Conservation (phyloP, 2,797 vertebrate genomes). For the Kryptopterus vitreolus region DNA sequence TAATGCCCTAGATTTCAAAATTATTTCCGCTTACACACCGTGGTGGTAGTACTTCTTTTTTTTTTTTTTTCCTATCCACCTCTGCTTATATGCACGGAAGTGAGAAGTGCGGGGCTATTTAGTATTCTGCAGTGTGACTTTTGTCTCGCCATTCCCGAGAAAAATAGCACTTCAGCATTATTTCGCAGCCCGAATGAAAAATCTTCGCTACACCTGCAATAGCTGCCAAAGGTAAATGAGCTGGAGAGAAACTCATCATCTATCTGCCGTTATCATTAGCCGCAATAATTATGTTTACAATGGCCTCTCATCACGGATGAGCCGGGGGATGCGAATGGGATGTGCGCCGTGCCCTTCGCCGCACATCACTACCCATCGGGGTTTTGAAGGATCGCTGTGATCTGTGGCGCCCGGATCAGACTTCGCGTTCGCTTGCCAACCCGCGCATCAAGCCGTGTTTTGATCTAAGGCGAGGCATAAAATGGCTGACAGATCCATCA, state of each 20-base stretch:
- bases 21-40: slow-evolving; percentile 12
- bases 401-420: slow-evolving; percentile 56
- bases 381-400: slow-evolving; percentile 60
- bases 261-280: slow-evolving; percentile 63
- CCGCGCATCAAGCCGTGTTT: slow-evolving; percentile 51
- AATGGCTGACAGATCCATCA: slow-evolving; percentile 56
- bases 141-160: slow-evolving; percentile 39
- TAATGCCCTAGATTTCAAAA: slow-evolving; percentile 25
- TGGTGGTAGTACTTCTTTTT: neutral
- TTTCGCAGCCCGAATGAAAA: slow-evolving; percentile 54
- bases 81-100: neutral
- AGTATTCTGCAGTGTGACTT: slow-evolving; percentile 42
- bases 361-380: slow-evolving; percentile 33
- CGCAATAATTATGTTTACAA: slow-evolving; percentile 62
- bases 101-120: slow-evolving; percentile 27
- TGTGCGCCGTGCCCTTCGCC: slow-evolving; percentile 34
- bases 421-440: slow-evolving; percentile 54
- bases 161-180: slow-evolving; percentile 51
- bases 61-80: neutral
- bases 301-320: slow-evolving; percentile 57
- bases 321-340: slow-evolving; percentile 49
- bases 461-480: slow-evolving; percentile 51
- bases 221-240: slow-evolving; percentile 59
- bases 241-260: slow-evolving; percentile 60
- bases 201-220: slow-evolving; percentile 56